Base-by-base conservation (phyloP, 2,113 vertebrate genomes). In the Heloderma charlesbogerti region DNA sequence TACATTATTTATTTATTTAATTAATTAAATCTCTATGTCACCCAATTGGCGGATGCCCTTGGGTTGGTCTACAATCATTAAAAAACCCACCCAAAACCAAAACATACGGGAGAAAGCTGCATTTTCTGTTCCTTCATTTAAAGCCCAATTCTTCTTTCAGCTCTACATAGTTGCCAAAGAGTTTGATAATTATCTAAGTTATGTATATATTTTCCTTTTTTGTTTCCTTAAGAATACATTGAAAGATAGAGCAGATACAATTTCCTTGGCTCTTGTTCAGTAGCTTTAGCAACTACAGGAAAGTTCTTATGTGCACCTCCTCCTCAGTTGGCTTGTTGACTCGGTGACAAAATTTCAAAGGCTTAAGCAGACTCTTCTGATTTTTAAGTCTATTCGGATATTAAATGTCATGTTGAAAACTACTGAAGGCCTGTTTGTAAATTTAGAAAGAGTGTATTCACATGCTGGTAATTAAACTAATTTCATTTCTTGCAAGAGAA, bases 311-410 rank as follows among this genome's bases (percentile, higher is more conserved):
- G 71, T n/a, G 40, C 22, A 48, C 37, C 22, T 84, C 57, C 67
- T 84, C 71, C 43, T 77, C 71, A 66, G 43, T 79, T 79, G 60
- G 72, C 27, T 90, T 85, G 54, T 31, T 69, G 63, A 90, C 54
- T 37, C 22, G 54, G 29, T 78, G 43, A 43, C 40, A 43, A 86
- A 63, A 54, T 69, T 78, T 78, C n/a, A 86, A 79, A 67, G 9
- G 25, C 57, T 90, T 78, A 89, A 71, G 31, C 40, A 88, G 87
- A 88, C 43, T 84, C n/a, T 83, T 83, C 69, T 87, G n/a, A 77
- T 87, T 77, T 63, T 87, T 82, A 89, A 83, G 37, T 74, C 37
- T 74, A 74, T 40, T 60, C n/a, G 9, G 27, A 83, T 83, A 82
- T 89, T 89, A 89, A 45, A 57, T 83, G 51, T 83, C n/a, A 45